phyloP scores from a whole-genome alignment of 1,140 invertebrate species.

The Coenobita brevimanus region DNA sequence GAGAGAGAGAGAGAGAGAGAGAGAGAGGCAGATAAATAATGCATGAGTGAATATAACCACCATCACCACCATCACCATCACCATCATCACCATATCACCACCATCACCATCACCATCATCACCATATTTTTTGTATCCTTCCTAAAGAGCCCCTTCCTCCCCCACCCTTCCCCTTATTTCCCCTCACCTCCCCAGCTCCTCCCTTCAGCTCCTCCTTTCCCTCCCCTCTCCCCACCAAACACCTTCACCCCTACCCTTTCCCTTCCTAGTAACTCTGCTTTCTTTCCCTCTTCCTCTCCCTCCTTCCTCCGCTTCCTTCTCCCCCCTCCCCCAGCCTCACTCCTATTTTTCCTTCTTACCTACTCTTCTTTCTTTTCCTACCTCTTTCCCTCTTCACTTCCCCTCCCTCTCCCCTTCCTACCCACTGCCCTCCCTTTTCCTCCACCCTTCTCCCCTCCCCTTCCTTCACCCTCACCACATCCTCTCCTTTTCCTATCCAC shows the following conservation, averaged over 20 bases:
- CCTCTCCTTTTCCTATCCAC: neutral
- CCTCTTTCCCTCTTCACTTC: neutral
- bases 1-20: no score
- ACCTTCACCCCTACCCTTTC: neutral
- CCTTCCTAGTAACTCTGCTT: no score
- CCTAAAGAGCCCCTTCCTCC: no score
- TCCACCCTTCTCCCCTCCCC: neutral
- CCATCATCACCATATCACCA: no score
- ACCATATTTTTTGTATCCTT: no score
- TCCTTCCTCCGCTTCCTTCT: neutral
- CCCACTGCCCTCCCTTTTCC: no score
- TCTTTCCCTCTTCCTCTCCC: neutral
- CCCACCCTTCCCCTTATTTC: neutral
- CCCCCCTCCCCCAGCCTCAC: neutral
- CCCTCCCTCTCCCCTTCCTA: neutral
- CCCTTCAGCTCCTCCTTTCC: neutral
- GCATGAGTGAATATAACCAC: no score
- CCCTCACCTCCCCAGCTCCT: neutral
- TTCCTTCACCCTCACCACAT: neutral
- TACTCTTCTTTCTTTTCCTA: neutral
- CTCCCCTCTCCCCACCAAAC: neutral
- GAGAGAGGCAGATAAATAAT: no score
- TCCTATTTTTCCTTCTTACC: neutral
- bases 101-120: no score
- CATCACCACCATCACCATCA: no score